phyloP scores from a whole-genome alignment of 1,140 invertebrate genomes.

The Melipona quadrifasciata region DNA sequence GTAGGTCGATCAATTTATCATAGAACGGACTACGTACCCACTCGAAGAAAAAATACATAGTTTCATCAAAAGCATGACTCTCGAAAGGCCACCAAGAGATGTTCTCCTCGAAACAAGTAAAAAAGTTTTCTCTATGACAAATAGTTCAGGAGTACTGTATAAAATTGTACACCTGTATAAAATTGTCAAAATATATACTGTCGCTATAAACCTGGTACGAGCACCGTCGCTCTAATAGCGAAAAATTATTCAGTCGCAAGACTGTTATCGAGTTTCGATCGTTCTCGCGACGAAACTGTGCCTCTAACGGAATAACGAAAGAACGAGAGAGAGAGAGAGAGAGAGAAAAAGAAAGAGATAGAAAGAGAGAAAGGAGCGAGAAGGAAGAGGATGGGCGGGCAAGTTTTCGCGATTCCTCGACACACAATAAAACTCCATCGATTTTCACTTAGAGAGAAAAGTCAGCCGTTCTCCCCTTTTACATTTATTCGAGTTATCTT shows the following conservation, averaged over 20 bases:
- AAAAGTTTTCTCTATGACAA: too few relatives aligned
- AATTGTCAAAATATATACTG: neutral
- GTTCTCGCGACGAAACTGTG: slow-evolving; percentile 10
- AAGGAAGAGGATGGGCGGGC: neutral
- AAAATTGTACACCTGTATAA: neutral
- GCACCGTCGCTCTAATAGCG: neutral
- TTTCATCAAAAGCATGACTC: too few relatives aligned
- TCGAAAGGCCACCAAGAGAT: too few relatives aligned
- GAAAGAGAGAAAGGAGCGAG: too few relatives aligned
- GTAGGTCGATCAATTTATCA: too few relatives aligned
- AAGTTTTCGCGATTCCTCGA: slow-evolving; percentile 35
- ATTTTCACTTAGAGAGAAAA: slow-evolving; percentile 74
- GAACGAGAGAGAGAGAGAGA: neutral
- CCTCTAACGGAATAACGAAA: neutral
- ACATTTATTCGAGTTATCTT: slow-evolving; percentile 73
- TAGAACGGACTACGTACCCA: too few relatives aligned
- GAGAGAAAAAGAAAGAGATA: too few relatives aligned
- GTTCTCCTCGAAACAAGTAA: too few relatives aligned
- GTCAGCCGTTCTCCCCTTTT: slow-evolving; percentile 60
- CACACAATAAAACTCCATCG: slow-evolving; percentile 71
- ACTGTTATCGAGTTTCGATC: slow-evolving; percentile 37
- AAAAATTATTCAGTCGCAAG: slow-evolving; percentile 21
- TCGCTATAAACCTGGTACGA: neutral
- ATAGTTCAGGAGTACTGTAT: neutral
- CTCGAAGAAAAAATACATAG: too few relatives aligned